Percentiles rank a stretch among this genome's conserved stretches.
These are phyloP conservation scores for Ephydatia muelleri DNA, from an alignment of 37 sponge, comb jelly and placozoan species.

Conservation along the genomic window DNA sequence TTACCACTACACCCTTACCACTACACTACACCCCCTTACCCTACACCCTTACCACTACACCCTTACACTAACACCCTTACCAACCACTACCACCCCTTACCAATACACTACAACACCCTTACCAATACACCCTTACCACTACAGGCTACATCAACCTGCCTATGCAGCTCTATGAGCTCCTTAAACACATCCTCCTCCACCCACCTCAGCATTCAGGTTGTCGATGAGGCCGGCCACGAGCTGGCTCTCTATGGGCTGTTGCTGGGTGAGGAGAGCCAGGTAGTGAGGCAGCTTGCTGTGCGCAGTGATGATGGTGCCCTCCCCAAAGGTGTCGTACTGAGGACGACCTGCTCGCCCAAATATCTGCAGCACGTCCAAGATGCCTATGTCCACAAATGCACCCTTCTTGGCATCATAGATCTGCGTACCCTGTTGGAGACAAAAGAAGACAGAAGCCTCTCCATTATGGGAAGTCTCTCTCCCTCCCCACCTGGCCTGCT, in stretches of 20 bases:
- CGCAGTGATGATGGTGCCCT: slow-evolving; percentile 93
- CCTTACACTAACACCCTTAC: neutral
- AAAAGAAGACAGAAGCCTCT: too few species aligned
- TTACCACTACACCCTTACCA: too few species aligned
- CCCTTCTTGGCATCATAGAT: slow-evolving; percentile 95
- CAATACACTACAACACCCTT: neutral
- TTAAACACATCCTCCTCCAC: neutral
- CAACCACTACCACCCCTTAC: neutral
- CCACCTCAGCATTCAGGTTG: slow-evolving; percentile 96
- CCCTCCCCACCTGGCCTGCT: too few species aligned
- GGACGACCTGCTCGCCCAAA: slow-evolving; percentile 98
- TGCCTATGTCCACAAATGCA: slow-evolving; percentile 94
- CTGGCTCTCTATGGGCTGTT: slow-evolving; percentile 97
- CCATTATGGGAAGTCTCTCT: too few species aligned
- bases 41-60: slow-evolving; percentile 11
- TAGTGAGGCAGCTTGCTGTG: slow-evolving; percentile 95
- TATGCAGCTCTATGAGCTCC: neutral
- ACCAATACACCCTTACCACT: neutral
- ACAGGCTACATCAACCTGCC: neutral
- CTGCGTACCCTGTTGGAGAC: slow-evolving; percentile 82
- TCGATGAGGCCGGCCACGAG: slow-evolving; percentile 71
- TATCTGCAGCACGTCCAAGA: slow-evolving; percentile 97
- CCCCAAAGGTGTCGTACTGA: slow-evolving; percentile 91
- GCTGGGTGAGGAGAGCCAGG: slow-evolving; percentile 89
- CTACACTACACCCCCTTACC: too few species aligned